A percentile compares a stretch with the other conserved stretches of the same genome.
phyloP scores from a whole-genome alignment of 2,113 vertebrate species.

The Colinus virginianus region DNA sequence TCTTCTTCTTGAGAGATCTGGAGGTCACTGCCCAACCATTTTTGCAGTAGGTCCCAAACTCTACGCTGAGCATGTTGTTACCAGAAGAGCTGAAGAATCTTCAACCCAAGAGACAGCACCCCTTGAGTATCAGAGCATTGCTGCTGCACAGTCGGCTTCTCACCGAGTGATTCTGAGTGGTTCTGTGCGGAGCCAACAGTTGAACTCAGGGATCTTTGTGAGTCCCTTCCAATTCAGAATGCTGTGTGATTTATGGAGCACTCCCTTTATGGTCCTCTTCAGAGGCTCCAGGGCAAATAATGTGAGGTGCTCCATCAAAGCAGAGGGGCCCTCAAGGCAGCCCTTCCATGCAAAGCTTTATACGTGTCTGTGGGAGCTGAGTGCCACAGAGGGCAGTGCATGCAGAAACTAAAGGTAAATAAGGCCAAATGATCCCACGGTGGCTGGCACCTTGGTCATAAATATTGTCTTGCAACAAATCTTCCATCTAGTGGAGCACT shows the following conservation, averaged over 20 bases:
- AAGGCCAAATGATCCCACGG: neutral
- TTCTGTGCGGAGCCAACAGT: neutral
- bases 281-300: rapidly evolving
- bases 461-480: neutral
- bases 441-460: neutral
- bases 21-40: rapidly evolving
- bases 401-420: neutral
- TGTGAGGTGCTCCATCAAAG: neutral
- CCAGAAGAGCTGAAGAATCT: neutral
- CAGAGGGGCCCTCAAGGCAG: neutral
- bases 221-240: neutral
- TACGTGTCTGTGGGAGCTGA: rapidly evolving
- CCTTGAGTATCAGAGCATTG: neutral
- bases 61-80: neutral
- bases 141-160: neutral
- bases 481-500: neutral
- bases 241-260: neutral
- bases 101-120: rapidly evolving
- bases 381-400: neutral
- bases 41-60: neutral
- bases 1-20: neutral
- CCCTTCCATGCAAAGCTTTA: neutral
- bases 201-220: neutral
- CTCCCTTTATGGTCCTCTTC: rapidly evolving
- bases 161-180: neutral